Percentiles rank a stretch among this genome's conserved stretches.
These are phyloP conservation scores for Remorina albescens DNA, from an alignment of 2,797 vertebrate genomes.

Conservation along the genomic window DNA sequence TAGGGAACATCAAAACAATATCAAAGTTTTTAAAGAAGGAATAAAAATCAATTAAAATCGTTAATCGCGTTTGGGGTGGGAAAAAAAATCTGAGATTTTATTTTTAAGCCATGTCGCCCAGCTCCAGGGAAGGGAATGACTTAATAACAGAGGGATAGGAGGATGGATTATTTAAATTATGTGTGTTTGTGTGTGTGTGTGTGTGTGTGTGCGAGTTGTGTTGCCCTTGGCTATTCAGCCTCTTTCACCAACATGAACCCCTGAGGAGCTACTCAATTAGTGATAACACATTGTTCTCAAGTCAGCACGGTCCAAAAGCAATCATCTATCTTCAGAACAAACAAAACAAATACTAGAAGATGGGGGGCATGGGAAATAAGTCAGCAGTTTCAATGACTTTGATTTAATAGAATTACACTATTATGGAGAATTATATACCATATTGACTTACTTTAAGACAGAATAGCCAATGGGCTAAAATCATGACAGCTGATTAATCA, in stretches of 20 bases:
- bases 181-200: conserved; percentile 27
- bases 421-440: conserved; percentile 13
- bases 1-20: too few relatives aligned
- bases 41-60: too few relatives aligned
- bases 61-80: too few relatives aligned
- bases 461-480: not conserved
- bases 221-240: conserved; percentile 61
- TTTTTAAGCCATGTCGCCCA: too few relatives aligned
- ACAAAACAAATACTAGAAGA: conserved; percentile 10
- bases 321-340: conserved; percentile 52
- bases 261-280: conserved; percentile 66
- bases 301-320: conserved; percentile 37
- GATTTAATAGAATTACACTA: conserved; percentile 32
- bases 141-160: conserved; percentile 13
- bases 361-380: not conserved
- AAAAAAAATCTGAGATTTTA: too few relatives aligned
- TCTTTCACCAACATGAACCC: conserved; percentile 40
- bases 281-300: conserved; percentile 58
- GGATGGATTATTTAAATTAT: conserved; percentile 35
- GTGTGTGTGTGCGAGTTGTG: conserved; percentile 30
- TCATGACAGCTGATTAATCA: not conserved
- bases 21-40: too few relatives aligned
- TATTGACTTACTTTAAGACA: not conserved
- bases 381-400: conserved; percentile 45
- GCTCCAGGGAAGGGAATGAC: too few relatives aligned